These are phyloP conservation scores for Zosterops lateralis DNA, from an alignment of 2,113 vertebrate genomes.

Conservation along the genomic window DNA sequence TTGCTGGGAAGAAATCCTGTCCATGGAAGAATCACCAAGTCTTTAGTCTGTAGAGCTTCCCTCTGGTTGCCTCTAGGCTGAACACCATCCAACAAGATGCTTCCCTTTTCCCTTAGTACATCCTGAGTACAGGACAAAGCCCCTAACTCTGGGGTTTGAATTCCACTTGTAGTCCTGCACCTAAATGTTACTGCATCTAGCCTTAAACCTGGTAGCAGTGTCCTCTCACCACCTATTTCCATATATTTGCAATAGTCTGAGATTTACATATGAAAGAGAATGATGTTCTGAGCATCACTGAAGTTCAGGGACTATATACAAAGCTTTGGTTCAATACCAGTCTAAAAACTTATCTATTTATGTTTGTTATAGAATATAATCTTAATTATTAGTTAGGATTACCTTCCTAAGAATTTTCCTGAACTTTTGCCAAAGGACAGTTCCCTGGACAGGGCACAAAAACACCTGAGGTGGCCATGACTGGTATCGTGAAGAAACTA, in stretches of 20 bases:
- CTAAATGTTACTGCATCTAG: not conserved
- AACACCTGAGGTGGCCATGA: not conserved
- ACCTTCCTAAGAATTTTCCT: not conserved
- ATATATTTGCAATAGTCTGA: not conserved
- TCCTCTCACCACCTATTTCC: not conserved
- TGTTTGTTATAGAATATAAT: not conserved
- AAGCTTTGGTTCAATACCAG: not conserved
- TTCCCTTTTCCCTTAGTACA: not conserved
- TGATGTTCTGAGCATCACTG: not conserved
- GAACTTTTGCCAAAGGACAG: not conserved
- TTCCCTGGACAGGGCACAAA: not conserved
- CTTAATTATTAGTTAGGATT: not conserved
- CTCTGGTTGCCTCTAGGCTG: not conserved
- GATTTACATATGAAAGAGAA: not conserved
- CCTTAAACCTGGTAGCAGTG: not conserved
- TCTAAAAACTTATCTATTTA: rapidly evolving
- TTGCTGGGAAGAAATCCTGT: not conserved
- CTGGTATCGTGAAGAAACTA: not conserved
- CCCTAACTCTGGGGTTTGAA: not conserved
- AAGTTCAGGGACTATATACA: not conserved
- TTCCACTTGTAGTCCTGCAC: not conserved
- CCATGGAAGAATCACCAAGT: not conserved
- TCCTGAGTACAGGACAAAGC: not conserved
- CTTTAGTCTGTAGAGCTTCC: not conserved
- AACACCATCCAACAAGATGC: not conserved